Conservation (phyloP, 1,140 invertebrate genomes). For the Pomacea maculata region DNA sequence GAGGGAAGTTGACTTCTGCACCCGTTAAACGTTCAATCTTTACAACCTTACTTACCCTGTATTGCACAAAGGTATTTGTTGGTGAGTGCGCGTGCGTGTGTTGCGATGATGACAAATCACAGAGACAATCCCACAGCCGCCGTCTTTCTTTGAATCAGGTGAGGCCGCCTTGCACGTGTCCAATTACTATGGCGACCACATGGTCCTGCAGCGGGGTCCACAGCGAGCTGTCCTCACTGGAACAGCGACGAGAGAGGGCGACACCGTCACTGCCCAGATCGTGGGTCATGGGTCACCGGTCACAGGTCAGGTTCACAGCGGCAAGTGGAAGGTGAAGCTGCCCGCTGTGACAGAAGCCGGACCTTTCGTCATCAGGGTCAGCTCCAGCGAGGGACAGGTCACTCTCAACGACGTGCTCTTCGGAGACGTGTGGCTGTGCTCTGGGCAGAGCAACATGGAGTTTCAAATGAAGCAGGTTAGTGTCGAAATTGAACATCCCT, state of each 20-base stretch:
- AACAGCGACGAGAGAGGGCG: constrained; percentile 27
- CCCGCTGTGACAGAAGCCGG: constrained; percentile 30
- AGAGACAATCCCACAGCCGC: background rate
- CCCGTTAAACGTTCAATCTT: too few species aligned
- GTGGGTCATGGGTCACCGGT: constrained; percentile 8
- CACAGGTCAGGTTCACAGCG: constrained; percentile 16
- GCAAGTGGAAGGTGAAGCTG: constrained; percentile 34
- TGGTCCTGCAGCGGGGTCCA: constrained; percentile 55
- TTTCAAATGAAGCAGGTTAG: constrained; percentile 32
- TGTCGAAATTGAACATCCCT: background rate
- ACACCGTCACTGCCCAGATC: constrained; percentile 27
- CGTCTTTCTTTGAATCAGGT: background rate
- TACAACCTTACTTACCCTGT: too few species aligned
- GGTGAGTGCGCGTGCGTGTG: too few species aligned
- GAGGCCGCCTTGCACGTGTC: constrained; percentile 25
- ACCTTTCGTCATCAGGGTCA: constrained; percentile 27
- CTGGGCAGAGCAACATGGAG: constrained; percentile 62
- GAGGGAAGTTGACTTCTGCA: too few species aligned
- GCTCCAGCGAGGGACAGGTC: constrained; percentile 20
- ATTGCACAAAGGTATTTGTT: too few species aligned
- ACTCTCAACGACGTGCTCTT: constrained; percentile 37
- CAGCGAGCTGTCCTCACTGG: constrained; percentile 49
- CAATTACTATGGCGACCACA: constrained; percentile 48
- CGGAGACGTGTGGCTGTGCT: constrained; percentile 52
- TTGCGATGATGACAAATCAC: too few species aligned